phyloP scores from a whole-genome alignment of 2,113 vertebrate genomes.

The Pterocles orientalis region DNA sequence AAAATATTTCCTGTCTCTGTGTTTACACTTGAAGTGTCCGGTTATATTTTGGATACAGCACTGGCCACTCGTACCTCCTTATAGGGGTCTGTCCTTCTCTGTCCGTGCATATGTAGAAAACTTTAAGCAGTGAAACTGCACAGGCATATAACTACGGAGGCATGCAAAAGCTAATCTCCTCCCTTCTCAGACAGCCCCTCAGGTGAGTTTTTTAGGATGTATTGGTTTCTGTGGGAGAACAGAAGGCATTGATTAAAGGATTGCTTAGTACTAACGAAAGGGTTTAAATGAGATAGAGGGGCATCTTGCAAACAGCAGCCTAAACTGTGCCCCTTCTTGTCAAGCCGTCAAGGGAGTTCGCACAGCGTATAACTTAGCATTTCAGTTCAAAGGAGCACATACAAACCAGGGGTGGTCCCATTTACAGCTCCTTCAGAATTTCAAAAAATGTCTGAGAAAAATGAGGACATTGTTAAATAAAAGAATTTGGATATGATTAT shows the following conservation, averaged over 20 bases:
- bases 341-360: not conserved
- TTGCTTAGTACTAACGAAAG: not conserved
- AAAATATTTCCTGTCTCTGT: not conserved
- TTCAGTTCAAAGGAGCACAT: not conserved
- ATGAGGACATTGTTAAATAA: not conserved
- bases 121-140: not conserved
- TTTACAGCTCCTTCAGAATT: not conserved
- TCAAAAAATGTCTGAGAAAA: not conserved
- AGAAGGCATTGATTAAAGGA: not conserved
- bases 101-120: not conserved
- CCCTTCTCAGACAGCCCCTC: not conserved
- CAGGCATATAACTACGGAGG: not conserved
- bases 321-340: not conserved
- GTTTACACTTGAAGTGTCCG: not conserved
- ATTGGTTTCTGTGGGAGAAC: not conserved
- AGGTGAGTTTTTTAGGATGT: not conserved
- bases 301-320: not conserved
- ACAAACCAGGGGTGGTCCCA: not conserved
- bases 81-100: rapidly evolving
- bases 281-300: not conserved
- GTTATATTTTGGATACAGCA: not conserved
- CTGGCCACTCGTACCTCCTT: not conserved
- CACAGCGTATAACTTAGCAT: not conserved
- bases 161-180: not conserved
- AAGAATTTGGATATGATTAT: not conserved